Conservation (phyloP, 53 echinoderm and acorn worm species). For the Temnopleurus reevesii region DNA sequence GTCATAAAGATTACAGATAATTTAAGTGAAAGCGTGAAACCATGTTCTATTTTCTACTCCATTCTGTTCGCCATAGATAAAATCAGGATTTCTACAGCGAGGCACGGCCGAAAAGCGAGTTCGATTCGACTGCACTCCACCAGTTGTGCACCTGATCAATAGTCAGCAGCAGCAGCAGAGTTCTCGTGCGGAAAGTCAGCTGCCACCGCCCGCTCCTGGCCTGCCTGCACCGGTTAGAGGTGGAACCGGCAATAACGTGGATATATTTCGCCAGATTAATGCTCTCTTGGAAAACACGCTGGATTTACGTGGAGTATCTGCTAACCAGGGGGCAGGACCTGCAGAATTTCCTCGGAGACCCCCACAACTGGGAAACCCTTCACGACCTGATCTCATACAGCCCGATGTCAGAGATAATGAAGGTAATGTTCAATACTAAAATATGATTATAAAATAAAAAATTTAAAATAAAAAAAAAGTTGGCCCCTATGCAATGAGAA, state of each 20-base stretch:
- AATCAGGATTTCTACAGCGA: constrained; percentile 51
- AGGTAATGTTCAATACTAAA: too few relatives aligned
- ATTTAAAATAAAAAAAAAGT: too few relatives aligned
- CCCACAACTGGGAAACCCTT: background rate
- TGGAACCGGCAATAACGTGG: constrained; percentile 65
- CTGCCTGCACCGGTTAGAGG: constrained; percentile 31
- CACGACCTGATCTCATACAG: constrained; percentile 16
- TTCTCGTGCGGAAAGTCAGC: constrained; percentile 11
- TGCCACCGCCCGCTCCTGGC: constrained; percentile 50
- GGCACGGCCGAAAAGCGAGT: constrained; percentile 42
- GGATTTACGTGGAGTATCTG: constrained; percentile 59
- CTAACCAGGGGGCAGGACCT: constrained; percentile 37
- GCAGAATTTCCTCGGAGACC: background rate
- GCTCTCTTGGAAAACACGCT: constrained; percentile 85
- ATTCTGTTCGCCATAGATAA: constrained; percentile 17
- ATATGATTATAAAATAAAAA: too few relatives aligned
- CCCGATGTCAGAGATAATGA: constrained; percentile 46
- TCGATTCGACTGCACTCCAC: constrained; percentile 41
- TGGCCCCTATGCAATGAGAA: too few relatives aligned
- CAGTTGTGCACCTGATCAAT: constrained; percentile 13
- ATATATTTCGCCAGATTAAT: constrained; percentile 88
- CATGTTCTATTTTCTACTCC: background rate
- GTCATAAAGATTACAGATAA: too few relatives aligned
- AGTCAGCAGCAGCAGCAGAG: constrained; percentile 23
- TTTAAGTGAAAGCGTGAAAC: too few relatives aligned